Evolutionary conservation across 2,113 vertebrate genomes (phyloP).

Genomic region (Clarias batrachus): DNA sequence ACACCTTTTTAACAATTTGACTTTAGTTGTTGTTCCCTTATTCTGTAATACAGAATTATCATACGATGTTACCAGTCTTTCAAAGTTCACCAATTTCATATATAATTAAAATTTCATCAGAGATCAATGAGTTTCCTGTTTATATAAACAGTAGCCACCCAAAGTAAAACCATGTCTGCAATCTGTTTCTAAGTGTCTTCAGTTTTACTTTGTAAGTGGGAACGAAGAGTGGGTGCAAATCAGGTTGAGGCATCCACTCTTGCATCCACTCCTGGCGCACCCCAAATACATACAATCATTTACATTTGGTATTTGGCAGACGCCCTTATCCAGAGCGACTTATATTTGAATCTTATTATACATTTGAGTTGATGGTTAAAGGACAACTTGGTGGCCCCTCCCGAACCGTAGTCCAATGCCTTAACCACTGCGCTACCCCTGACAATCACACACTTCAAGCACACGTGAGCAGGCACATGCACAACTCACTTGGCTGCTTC

Average conservation of each 20-base stretch:
- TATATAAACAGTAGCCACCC: not conserved
- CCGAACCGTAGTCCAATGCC: no score
- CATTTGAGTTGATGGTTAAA: no score
- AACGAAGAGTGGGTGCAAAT: not conserved
- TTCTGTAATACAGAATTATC: not conserved
- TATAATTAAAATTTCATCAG: not conserved
- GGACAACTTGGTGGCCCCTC: no score
- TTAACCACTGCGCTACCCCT: no score
- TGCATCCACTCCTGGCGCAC: not conserved
- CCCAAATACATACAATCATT: not conserved
- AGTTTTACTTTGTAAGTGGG: not conserved
- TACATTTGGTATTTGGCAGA: no score
- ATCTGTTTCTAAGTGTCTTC: not conserved
- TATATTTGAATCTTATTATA: no score
- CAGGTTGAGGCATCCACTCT: not conserved
- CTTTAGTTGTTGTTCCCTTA: not conserved
- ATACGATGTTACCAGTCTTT: not conserved
- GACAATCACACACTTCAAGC: not conserved
- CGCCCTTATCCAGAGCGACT: no score
- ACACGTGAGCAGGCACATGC: not conserved
- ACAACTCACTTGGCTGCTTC: not conserved
- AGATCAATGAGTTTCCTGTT: not conserved
- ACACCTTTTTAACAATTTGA: no score
- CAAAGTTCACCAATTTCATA: not conserved
- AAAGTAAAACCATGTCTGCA: not conserved